These are phyloP conservation scores for Alviniconcha strummeri DNA, from an alignment of 2,888 invertebrate species.

Conservation along the genomic window DNA sequence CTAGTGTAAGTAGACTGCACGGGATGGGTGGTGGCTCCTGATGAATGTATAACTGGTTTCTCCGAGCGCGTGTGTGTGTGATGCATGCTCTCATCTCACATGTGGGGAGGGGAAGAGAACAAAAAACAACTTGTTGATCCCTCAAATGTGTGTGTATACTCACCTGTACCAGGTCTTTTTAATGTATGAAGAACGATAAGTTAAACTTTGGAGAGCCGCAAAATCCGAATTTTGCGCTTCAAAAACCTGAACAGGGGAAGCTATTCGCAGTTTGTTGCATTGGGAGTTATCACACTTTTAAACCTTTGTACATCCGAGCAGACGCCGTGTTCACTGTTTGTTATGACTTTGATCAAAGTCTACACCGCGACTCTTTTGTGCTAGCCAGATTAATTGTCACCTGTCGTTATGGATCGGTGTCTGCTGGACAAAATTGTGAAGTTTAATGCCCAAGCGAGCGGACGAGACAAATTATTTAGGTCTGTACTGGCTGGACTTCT, in stretches of 20 bases:
- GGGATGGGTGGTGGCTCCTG: too few relatives aligned
- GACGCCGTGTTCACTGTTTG: not conserved
- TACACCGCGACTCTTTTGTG: too few relatives aligned
- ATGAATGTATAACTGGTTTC: too few relatives aligned
- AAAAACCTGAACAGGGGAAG: not conserved
- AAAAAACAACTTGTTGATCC: too few relatives aligned
- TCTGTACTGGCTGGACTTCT: conserved; percentile 34
- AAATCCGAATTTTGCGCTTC: conserved; percentile 16
- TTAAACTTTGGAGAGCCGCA: too few relatives aligned
- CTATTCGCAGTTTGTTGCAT: not conserved
- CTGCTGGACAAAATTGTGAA: conserved; percentile 47
- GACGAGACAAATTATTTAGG: conserved; percentile 67
- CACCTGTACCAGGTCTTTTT: too few relatives aligned
- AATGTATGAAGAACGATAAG: too few relatives aligned
- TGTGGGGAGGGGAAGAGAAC: too few relatives aligned
- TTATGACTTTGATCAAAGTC: not conserved
- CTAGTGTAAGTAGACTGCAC: too few relatives aligned
- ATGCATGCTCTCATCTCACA: too few relatives aligned
- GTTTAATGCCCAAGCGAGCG: conserved; percentile 63
- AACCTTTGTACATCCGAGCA: conserved; percentile 28
- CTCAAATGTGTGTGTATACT: too few relatives aligned
- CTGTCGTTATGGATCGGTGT: conserved; percentile 32
- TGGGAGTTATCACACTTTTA: conserved; percentile 5
- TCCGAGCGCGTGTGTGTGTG: too few relatives aligned
- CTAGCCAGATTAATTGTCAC: not conserved